Conservation (phyloP, 1,140 invertebrate species). For the Drosophila arizonae region DNA sequence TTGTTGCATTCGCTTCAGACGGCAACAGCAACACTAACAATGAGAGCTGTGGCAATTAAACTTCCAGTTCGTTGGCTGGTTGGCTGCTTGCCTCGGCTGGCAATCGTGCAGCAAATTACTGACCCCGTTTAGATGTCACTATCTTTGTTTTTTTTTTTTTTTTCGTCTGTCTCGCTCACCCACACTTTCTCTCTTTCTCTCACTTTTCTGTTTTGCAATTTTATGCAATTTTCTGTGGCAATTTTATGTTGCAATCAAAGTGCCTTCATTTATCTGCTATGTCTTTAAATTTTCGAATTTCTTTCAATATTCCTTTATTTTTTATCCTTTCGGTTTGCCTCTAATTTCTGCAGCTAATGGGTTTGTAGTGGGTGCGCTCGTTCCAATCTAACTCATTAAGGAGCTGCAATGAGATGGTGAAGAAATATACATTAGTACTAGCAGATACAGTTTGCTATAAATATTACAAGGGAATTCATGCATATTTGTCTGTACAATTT, state of each 20-base stretch:
- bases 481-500: too few relatives aligned
- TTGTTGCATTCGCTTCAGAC: conserved; percentile 64
- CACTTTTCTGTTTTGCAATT: conserved; percentile 46
- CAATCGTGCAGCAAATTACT: conserved; percentile 76
- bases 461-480: too few relatives aligned
- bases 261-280: conserved; percentile 34
- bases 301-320: conserved; percentile 3
- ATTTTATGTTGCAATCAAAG: conserved; percentile 51
- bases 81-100: conserved; percentile 48
- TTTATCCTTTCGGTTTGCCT: too few relatives aligned
- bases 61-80: conserved; percentile 61
- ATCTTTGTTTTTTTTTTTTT: conserved; percentile 24
- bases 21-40: conserved; percentile 21
- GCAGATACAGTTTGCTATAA: background rate
- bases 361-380: conserved; percentile 18
- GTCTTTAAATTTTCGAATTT: conserved; percentile 38
- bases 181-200: conserved; percentile 1
- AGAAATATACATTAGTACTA: conserved; percentile 1
- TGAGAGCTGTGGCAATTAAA: conserved; percentile 64
- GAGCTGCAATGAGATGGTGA: conserved; percentile 33
- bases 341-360: conserved; percentile 26
- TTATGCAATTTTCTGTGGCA: conserved; percentile 61
- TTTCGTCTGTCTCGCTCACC: background rate
- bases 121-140: conserved; percentile 64
- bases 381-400: conserved; percentile 40